Evolutionary conservation across 37 sponge, comb jelly and placozoan species (phyloP).

Genomic region (Oopsacas minuta): DNA sequence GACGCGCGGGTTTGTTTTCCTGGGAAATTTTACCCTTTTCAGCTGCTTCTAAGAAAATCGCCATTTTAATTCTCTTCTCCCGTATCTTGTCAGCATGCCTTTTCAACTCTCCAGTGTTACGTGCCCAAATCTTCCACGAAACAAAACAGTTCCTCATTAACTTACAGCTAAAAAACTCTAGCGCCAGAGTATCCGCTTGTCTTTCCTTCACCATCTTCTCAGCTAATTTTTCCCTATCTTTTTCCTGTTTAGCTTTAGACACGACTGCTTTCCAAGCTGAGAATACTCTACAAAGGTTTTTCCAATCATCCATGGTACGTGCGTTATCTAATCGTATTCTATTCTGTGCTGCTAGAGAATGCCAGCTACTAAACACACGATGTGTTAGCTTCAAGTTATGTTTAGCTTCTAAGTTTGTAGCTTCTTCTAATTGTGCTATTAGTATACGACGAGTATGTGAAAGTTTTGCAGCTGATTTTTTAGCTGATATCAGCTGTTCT

Average conservation of each 20-base stretch:
- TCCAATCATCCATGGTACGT: not conserved
- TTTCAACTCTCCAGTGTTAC: slow-evolving; percentile 13
- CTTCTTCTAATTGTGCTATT: not conserved
- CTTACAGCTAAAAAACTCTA: not conserved
- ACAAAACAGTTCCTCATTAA: not conserved
- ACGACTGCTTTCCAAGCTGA: not conserved
- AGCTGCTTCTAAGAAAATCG: slow-evolving; percentile 8
- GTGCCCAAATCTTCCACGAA: slow-evolving; percentile 7
- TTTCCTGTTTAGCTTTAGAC: not conserved
- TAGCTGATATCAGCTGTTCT: not conserved
- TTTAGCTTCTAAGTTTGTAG: not conserved
- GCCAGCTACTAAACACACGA: not conserved
- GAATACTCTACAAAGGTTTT: not conserved
- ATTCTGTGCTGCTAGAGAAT: not conserved
- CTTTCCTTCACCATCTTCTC: not conserved
- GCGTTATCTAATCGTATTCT: not conserved
- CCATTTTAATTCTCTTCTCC: slow-evolving; percentile 15
- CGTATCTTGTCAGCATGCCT: not conserved
- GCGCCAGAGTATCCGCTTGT: not conserved
- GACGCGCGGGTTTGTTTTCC: not conserved
- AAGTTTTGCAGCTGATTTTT: not conserved
- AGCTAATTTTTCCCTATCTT: not conserved
- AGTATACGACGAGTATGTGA: not conserved
- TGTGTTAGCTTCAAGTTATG: not conserved
- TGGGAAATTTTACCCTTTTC: slow-evolving; percentile 8